phyloP scores from a whole-genome alignment of 1,140 invertebrate genomes.

The Cydia amplana region DNA sequence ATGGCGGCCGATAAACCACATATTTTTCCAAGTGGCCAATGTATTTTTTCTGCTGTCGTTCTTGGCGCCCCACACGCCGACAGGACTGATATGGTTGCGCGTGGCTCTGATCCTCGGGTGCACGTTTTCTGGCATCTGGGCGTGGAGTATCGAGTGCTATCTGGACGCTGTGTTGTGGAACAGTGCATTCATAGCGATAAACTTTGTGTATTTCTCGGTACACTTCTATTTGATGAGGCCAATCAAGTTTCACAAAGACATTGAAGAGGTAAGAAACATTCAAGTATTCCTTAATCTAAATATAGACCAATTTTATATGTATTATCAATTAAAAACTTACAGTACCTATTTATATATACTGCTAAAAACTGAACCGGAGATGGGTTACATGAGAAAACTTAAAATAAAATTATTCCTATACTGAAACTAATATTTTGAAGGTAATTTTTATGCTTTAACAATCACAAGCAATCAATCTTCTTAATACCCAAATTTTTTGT shows the following conservation, averaged over 20 bases:
- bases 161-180: slow-evolving; percentile 94
- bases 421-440: no score
- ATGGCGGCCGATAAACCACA: slow-evolving; percentile 83
- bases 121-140: slow-evolving; percentile 89
- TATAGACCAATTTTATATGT: background rate
- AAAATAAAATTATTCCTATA: no score
- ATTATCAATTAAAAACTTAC: no score
- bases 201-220: slow-evolving; percentile 89
- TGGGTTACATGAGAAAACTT: no score
- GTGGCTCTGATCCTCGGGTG: slow-evolving; percentile 88
- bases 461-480: no score
- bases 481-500: no score
- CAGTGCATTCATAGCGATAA: slow-evolving; percentile 89
- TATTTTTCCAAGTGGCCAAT: slow-evolving; percentile 92
- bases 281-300: background rate
- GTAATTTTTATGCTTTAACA: no score
- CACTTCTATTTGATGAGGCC: slow-evolving; percentile 91
- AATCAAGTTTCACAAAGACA: slow-evolving; percentile 90
- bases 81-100: slow-evolving; percentile 89
- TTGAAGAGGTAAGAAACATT: slow-evolving; percentile 86
- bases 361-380: no score
- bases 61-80: slow-evolving; percentile 88
- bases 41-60: slow-evolving; percentile 90
- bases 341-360: no score
- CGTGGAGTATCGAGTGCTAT: slow-evolving; percentile 91